Base-by-base conservation (phyloP, 2,888 invertebrate genomes). In the Papilio protenor region DNA sequence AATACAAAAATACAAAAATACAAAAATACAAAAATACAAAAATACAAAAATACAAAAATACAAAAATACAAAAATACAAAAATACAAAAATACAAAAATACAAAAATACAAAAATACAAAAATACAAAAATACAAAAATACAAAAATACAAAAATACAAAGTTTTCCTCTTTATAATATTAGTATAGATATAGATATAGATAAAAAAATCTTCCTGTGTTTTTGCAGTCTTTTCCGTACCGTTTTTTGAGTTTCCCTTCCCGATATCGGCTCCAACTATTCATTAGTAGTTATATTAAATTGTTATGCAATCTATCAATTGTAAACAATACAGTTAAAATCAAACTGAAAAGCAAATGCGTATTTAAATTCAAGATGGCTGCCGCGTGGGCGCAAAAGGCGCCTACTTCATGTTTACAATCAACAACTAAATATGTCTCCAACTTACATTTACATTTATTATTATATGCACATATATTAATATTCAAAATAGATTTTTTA, bases 321-420 rank as follows among this genome's bases (percentile, higher is more conserved):
- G n/a, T 49, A 70, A 55, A 69, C 75, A 45, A 73, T 64, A 73
- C 64, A 73, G 27, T 76, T 52, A 64, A 77, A 77, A 27, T 52
- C 6, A 40, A 73, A 73, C 14, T 59, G 49, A 72, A 27, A 71
- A 61, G 75, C 47, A 66, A 66, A 55, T 52, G 69, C n/a, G 33
- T 55, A 52, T 11, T 14, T 33, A n/a, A 72, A 66, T 27, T 1
- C 72, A 72, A 77, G 23, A 77, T 73, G 64, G 77, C 61, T 8
- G 52, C 23, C 18, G 52, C 61, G 77, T 72, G 73, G 72, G 72
- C 40, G 55, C 16, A 11, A 11, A 40, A 40, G 45, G 75, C 75
- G 75, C 64, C 75, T 47, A 59, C 40, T 18, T 33, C 52, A n/a
- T 69, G 40, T 73, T 77, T 72, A 64, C 45, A 64, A 55, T 33